Evolutionary conservation across 1,140 invertebrate genomes (phyloP).

Genomic region (Frieseomelitta varia): DNA sequence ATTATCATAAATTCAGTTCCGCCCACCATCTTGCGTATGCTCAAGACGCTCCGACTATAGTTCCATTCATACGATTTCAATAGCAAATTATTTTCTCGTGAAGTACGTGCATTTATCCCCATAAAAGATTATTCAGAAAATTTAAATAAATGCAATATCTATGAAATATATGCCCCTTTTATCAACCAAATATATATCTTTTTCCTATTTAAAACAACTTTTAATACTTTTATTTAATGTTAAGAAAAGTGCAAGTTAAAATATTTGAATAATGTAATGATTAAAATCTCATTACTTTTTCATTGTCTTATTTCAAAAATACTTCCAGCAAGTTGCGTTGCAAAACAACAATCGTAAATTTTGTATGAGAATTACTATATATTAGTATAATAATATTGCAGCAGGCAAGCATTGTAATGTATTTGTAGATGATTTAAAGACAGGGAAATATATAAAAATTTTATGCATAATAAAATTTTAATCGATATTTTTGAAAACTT

Average conservation of each 20-base stretch:
- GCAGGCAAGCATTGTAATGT: background rate
- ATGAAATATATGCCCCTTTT: background rate
- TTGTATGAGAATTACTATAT: background rate
- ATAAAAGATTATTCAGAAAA: constrained; percentile 40
- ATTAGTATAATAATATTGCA: background rate
- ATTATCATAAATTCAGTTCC: constrained; percentile 81
- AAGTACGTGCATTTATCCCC: constrained; percentile 57
- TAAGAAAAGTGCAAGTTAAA: background rate
- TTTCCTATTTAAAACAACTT: background rate
- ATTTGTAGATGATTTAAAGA: background rate
- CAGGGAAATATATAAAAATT: background rate
- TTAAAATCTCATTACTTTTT: background rate
- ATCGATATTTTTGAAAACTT: background rate
- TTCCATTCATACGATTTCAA: constrained; percentile 79
- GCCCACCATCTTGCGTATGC: constrained; percentile 77
- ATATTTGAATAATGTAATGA: background rate
- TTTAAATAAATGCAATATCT: background rate
- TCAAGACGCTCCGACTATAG: constrained; percentile 75
- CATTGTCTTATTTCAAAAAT: background rate
- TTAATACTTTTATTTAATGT: background rate
- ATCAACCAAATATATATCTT: background rate
- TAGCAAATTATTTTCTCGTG: constrained; percentile 78
- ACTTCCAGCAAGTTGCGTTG: background rate
- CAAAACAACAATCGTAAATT: background rate
- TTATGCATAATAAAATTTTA: background rate